Conservation (phyloP, 2,888 invertebrate species). For the Clanis bilineata region DNA sequence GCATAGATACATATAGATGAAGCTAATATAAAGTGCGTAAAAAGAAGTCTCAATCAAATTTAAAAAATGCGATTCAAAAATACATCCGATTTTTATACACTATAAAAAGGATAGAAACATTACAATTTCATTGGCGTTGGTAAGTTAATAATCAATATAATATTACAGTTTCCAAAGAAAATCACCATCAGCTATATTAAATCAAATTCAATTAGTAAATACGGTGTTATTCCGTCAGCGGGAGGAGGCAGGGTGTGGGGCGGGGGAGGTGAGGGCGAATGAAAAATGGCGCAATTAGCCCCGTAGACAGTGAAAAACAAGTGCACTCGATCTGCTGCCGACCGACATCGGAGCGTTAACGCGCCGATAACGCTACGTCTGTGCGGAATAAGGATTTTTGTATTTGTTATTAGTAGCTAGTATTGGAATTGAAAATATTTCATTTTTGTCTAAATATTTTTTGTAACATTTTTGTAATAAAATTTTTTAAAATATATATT, state of each 20-base stretch:
- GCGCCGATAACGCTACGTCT: constrained; percentile 47
- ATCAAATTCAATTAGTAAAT: constrained; percentile 12
- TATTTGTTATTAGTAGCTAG: not conserved
- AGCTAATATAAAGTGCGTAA: too few relatives aligned
- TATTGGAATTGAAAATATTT: too few relatives aligned
- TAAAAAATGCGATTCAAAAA: too few relatives aligned
- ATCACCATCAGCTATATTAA: not conserved
- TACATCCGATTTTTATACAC: too few relatives aligned
- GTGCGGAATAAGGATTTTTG: not conserved
- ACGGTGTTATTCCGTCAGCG: constrained; percentile 32
- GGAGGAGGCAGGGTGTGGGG: constrained; percentile 47
- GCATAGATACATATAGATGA: too few relatives aligned
- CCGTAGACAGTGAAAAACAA: constrained; percentile 80
- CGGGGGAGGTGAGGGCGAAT: constrained; percentile 59
- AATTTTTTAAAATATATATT: too few relatives aligned
- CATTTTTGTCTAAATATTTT: too few relatives aligned
- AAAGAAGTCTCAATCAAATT: too few relatives aligned
- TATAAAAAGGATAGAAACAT: too few relatives aligned
- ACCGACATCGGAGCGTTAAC: constrained; percentile 44
- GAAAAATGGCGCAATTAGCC: constrained; percentile 81
- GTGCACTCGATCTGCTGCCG: constrained; percentile 73
- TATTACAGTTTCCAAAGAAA: too few relatives aligned
- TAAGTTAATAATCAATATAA: not conserved
- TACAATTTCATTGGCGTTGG: too few relatives aligned
- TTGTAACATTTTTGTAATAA: too few relatives aligned